Evolutionary conservation across 2,113 vertebrate genomes (phyloP), one percentile per base, ranked within the genome.

Genomic region (Neogale vison): DNA sequence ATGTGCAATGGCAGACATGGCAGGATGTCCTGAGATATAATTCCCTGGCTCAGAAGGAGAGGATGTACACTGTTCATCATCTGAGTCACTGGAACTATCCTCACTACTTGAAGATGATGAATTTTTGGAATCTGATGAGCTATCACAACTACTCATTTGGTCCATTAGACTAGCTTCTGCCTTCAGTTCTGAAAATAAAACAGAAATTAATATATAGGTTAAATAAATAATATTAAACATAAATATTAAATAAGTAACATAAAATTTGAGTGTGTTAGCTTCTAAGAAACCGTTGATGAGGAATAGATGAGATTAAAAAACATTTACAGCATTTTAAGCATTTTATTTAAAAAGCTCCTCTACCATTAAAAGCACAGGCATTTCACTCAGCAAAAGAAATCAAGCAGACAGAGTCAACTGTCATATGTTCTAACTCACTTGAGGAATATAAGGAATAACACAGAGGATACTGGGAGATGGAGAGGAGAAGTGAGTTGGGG

Each of bases 151-250:
- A 98, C 99, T 99, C 99, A 99, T 99, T 98, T 99, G 99, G 97
- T 99, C 99, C 99, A 99, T 99, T 93, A 99, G 98, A 79, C 99
- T 99, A 0, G 99, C 99, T 98, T 99, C 99, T 42, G 99, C 99
- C 98, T 99, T 99, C 97, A 99, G 97, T 98, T 99, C 99, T 99
- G 98, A 96, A 98, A 98, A 98, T 63, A 93, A 74, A 74, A 86
- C 18, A 69, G 67, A 97, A 93, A 74, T 89, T 34, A 88, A 95
- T 18, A 88, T 15, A 74, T 0, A 71, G 2, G 52, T 55, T 50
- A 92, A 97, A 55, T 95, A 92, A 65, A 50, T 63, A 90, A 74
- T 29, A 74, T n/a, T 63, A 91, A 71, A 21, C 63, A 82, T 42
- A 92, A 61, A 88, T 86, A 86, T 23, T 59, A 59, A 93, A 79